Evolutionary conservation across 2,797 vertebrate species (phyloP).

Genomic region (Alcedo atthis): DNA sequence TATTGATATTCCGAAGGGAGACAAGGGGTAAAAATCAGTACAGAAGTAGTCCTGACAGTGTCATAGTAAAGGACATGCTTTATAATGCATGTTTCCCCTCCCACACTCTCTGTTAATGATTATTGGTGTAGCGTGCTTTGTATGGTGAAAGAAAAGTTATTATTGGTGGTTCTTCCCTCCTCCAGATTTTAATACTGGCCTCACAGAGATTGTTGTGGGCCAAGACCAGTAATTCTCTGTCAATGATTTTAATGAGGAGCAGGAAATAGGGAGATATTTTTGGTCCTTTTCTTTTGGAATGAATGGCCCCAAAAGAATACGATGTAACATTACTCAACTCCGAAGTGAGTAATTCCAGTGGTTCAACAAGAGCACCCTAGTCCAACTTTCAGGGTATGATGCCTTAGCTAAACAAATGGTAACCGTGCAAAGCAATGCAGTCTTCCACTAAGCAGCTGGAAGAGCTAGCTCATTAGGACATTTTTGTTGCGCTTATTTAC

Average conservation of each 20-base stretch:
- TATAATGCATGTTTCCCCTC: background rate
- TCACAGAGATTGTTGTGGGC: conserved; percentile 8
- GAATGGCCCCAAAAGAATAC: background rate
- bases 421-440: background rate
- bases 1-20: background rate
- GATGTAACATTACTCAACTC: conserved; percentile 10
- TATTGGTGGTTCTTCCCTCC: background rate
- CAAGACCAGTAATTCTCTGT: background rate
- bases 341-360: conserved; percentile 34
- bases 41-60: background rate
- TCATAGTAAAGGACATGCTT: background rate
- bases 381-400: background rate
- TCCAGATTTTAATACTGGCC: conserved; percentile 15
- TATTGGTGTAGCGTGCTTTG: background rate
- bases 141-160: background rate
- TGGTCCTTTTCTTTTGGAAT: conserved; percentile 3
- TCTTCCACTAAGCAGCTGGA: background rate
- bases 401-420: background rate
- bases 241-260: conserved; percentile 33
- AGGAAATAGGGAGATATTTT: conserved; percentile 21
- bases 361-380: background rate
- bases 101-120: background rate
- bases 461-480: background rate
- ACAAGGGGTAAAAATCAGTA: background rate
- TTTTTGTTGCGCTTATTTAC: background rate